Percentiles rank a stretch among this genome's conserved stretches.
phyloP scores from a whole-genome alignment of 2,888 invertebrate species.

The Parnassius glacialis region DNA sequence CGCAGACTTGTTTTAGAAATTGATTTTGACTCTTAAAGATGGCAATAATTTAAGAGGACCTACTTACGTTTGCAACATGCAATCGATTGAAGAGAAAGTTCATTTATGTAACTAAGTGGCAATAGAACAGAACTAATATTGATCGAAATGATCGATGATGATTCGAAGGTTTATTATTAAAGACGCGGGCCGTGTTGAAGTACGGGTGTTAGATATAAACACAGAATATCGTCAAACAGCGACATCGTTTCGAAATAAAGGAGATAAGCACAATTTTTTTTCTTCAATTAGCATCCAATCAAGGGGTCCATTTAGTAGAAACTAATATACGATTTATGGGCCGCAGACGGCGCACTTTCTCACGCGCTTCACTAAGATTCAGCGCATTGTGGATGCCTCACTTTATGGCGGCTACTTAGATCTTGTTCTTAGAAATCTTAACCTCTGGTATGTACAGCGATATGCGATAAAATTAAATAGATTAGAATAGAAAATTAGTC shows the following conservation, averaged over 20 bases:
- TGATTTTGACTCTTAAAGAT: conserved; percentile 22
- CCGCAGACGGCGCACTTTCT: conserved; percentile 57
- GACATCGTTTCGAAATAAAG: conserved; percentile 51
- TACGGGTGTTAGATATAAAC: conserved; percentile 32
- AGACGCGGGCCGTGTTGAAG: conserved; percentile 42
- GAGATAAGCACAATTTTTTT: conserved; percentile 49
- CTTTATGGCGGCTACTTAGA: conserved; percentile 47
- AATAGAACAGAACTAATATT: conserved; percentile 65
- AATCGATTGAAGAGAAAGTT: conserved; percentile 58
- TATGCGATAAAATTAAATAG: conserved; percentile 28
- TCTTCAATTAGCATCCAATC: conserved; percentile 68
- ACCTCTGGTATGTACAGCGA: conserved; percentile 31
- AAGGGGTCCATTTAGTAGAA: conserved; percentile 65
- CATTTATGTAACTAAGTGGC: conserved; percentile 66
- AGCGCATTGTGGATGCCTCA: conserved; percentile 42
- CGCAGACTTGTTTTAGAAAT: conserved; percentile 26
- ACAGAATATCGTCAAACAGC: conserved; percentile 26
- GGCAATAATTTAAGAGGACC: conserved; percentile 23
- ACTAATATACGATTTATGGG: conserved; percentile 62
- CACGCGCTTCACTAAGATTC: conserved; percentile 59
- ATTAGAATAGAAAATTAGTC: background rate
- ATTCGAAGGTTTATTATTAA: conserved; percentile 50
- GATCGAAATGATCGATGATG: conserved; percentile 51
- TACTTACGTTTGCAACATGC: conserved; percentile 28
- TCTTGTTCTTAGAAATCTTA: conserved; percentile 27